Evolutionary conservation across 1,140 invertebrate genomes (phyloP), one percentile per base, ranked within the genome.

Genomic region (Polypedilum pembai): DNA sequence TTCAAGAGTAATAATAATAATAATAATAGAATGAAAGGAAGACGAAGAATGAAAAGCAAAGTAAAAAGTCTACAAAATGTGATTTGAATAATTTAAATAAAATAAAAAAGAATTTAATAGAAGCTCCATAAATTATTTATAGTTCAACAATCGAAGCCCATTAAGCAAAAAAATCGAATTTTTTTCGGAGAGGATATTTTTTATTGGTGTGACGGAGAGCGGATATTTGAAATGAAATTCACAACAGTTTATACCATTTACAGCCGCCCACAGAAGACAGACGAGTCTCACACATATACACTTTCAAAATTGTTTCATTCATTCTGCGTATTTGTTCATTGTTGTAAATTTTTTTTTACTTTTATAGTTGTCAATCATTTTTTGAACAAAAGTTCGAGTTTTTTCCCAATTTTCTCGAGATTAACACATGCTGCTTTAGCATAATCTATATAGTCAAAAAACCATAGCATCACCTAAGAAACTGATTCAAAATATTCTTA

Each of bases 61-160:
- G 1, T 15, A 56, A 56, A 56, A 56, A 56, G 45, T 56, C 45
- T 56, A 12, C 45, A 56, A 56, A 56, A 56, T 56, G 45, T 56
- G 45, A 56, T 56, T 56, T 56, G 45, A 56, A 56, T 56, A 56
- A 56, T 56, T 56, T 56, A 56, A 56, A 56, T 56, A 56, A 56
- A 56, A 56, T 56, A 56, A 12, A 56, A 56, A 56, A n/a, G n/a
- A 56, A 56, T n/a, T 56, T 56, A 56, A 56, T 56, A 56, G 45
- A 56, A 56, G 45, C 45, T 56, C 12, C 45, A 56, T 56, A 56
- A 56, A 56, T 56, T 56, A 56, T 56, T 56, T 56, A 56, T 56
- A 56, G 45, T 56, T 56, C 45, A 56, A 56, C 45, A 56, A 56
- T 56, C 45, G 45, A 56, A 56, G 45, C 45, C 24, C 45, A 56